Base-by-base conservation (phyloP, 53 echinoderm and acorn worm species). In the Paelopatides confundens region DNA sequence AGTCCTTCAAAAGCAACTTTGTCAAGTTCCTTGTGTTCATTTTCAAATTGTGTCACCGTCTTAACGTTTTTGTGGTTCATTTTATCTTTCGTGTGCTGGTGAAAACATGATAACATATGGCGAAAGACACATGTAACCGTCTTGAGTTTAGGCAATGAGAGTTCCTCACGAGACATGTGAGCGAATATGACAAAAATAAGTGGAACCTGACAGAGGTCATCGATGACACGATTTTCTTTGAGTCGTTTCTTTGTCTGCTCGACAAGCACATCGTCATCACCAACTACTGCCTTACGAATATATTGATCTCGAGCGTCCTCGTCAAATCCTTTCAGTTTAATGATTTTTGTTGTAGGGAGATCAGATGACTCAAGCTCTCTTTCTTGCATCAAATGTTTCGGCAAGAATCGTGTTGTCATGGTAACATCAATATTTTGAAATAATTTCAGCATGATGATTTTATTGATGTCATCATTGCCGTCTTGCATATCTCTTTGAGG, bases 111-210 rank as follows among this genome's bases (percentile, higher is more conserved):
- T 26, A 71, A 23, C 13, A 71, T 38, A 14, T 38, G 38, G 10
- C 71, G 71, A 39, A 71, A 71, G 46, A 71, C 37, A 15, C 71
- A 38, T 5, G 71, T 71, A 7, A 38, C 71, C 37, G 71, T 32
- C 38, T 71, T 21, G 13, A 46, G 21, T 3, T 24, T 24, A 12
- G 23, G 10, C 6, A 24, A 9, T 9, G 37, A 38, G 3, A 21
- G 2, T 39, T 21, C 21, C 13, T 71, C 40, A 3, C 21, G 71
- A 38, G 71, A 23, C 39, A 71, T 17, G 9, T 71, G 71, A 5
- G 39, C 71, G 27, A 24, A 71, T 39, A 71, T 71, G 38, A 71
- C 71, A 46, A 38, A 71, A 8, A 71, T 38, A 23, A 71, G 33
- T 8, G 71, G 71, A 26, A 71, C 71, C 6, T 71, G 71, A 35